A percentile compares a stretch with the other conserved stretches of the same genome.
phyloP scores from a whole-genome alignment of 1,140 invertebrate species.

The Temnothorax longispinosus region DNA sequence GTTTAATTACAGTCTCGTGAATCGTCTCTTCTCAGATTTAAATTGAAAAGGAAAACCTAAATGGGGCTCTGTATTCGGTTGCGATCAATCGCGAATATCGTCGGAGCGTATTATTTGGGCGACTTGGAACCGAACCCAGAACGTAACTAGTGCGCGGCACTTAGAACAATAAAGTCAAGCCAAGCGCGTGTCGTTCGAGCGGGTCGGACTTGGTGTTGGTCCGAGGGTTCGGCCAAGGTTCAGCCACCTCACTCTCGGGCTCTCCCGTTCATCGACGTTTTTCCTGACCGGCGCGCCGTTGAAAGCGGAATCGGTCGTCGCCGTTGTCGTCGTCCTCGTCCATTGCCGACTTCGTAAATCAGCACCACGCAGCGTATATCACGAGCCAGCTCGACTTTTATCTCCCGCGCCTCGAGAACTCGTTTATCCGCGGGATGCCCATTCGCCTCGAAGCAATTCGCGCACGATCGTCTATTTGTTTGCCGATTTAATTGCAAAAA shows the following conservation, averaged over 20 bases:
- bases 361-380: slow-evolving; percentile 34
- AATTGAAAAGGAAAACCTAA: neutral
- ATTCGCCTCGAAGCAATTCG: slow-evolving; percentile 53
- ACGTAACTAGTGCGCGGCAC: slow-evolving; percentile 50
- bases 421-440: slow-evolving; percentile 67
- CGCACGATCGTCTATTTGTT: slow-evolving; percentile 64
- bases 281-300: neutral
- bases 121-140: slow-evolving; percentile 2
- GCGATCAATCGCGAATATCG: slow-evolving; percentile 24
- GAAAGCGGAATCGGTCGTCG: slow-evolving; percentile 7
- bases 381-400: slow-evolving; percentile 58
- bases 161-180: slow-evolving; percentile 35
- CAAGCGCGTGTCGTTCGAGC: slow-evolving; percentile 18
- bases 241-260: neutral
- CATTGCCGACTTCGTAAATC: slow-evolving; percentile 66
- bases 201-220: neutral
- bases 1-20: neutral
- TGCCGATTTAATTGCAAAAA: slow-evolving; percentile 73
- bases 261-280: slow-evolving; percentile 31
- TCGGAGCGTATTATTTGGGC: slow-evolving; percentile 13
- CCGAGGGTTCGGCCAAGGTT: slow-evolving; percentile 31
- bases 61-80: neutral
- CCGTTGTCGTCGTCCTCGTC: neutral
- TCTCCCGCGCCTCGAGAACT: slow-evolving; percentile 57
- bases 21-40: neutral